Percentiles rank a stretch among this genome's conserved stretches.
These are phyloP conservation scores for Drosophila seguyi DNA, from an alignment of 1,140 invertebrate genomes.

Conservation along the genomic window DNA sequence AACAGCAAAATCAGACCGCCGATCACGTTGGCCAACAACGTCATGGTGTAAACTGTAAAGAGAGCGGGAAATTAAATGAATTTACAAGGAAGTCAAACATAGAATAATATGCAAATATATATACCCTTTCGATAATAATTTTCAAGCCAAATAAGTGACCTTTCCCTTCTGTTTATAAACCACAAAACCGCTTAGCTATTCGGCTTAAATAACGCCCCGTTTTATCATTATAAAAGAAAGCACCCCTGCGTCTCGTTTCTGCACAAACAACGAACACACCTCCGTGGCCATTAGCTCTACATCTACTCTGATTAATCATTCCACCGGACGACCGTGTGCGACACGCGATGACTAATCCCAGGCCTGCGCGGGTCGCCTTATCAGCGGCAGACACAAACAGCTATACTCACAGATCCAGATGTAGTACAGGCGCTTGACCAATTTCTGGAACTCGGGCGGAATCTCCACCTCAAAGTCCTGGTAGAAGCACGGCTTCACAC, in stretches of 20 bases:
- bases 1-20: slow-evolving; percentile 92
- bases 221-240: background rate
- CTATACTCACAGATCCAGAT: slow-evolving; percentile 97
- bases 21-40: slow-evolving; percentile 94
- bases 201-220: background rate
- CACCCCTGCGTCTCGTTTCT: background rate
- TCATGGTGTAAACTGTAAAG: slow-evolving; percentile 92
- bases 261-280: background rate
- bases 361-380: slow-evolving; percentile 22
- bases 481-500: slow-evolving; percentile 99
- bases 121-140: background rate
- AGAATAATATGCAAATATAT: background rate
- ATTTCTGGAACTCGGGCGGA: slow-evolving; percentile 97
- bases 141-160: too few species aligned
- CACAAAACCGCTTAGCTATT: background rate
- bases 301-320: slow-evolving; percentile 32
- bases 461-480: slow-evolving; percentile 99
- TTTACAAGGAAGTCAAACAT: background rate
- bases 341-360: slow-evolving; percentile 48
- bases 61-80: background rate
- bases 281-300: slow-evolving; percentile 9
- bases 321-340: background rate
- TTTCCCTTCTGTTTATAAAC: background rate
- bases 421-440: slow-evolving; percentile 97
- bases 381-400: slow-evolving; percentile 3